Evolutionary conservation across 2,797 vertebrate genomes (phyloP), one percentile per base, ranked within the genome.

Genomic region (Lutjanus argentimaculatus): DNA sequence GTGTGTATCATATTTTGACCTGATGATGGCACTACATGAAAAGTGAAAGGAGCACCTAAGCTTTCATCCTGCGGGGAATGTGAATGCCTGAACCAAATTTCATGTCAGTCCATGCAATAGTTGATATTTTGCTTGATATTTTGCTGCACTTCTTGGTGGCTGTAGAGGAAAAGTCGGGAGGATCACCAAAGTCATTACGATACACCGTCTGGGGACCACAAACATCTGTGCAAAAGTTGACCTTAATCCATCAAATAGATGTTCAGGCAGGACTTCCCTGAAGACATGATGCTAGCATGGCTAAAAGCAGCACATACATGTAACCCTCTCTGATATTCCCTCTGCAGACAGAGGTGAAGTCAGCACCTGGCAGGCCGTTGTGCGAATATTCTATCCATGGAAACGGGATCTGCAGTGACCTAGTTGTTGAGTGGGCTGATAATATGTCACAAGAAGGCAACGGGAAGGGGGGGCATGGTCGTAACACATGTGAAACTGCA

Each of bases 321-420:
- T 51, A 16, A 55, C n/a, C n/a, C 40, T 67, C 1, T 12, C 45
- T 48, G 25, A 19, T 64, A 16, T 73, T 72, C 4, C 51, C 45
- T 52, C 45, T 25, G 55, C 43, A 53, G 5, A 73, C 30, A 64
- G 53, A 63, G 69, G 59, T 43, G 12, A 67, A 71, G 64, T 67
- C 52, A 70, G 52, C 58, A 69, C 69, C 78, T 83, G 66, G 76
- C 71, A 87, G 72, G 55, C 84, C 59, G 45, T 71, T 79, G 72
- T 79, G 82, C 85, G 82, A 90, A 84, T 88, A 82, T 62, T 52
- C 71, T 48, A 36, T 56, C 45, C 63, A 67, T 66, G 70, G 87
- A 89, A 92, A 93, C 76, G 13, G 61, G 85, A 93, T 92, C 90
- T 82, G 76, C 83, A 51, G 75, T 91, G 92, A 93, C 92, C 90